A percentile compares a stretch with the other conserved stretches of the same genome.
phyloP scores from a whole-genome alignment of 2,797 vertebrate genomes.

The Gallinago nigripennis region DNA sequence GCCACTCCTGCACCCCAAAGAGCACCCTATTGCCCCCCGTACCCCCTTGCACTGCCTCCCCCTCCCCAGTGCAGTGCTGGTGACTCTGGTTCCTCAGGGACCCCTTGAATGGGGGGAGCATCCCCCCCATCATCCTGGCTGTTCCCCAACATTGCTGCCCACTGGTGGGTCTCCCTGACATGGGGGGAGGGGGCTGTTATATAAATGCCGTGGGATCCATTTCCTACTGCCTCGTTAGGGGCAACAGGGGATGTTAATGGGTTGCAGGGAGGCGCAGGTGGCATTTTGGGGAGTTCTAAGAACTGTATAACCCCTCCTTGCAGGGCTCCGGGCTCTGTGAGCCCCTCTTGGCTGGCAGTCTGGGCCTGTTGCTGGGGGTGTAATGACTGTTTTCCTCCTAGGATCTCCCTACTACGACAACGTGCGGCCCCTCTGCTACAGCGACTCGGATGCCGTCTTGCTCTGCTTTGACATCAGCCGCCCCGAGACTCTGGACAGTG shows the following conservation, averaged over 20 bases:
- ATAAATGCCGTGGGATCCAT: conserved; percentile 12
- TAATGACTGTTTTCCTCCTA: conserved; percentile 3
- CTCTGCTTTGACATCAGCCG: conserved; percentile 94
- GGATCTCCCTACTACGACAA: conserved; percentile 97
- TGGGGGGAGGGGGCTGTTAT: neutral
- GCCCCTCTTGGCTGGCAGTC: too few species aligned
- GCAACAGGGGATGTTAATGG: neutral
- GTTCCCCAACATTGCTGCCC: neutral
- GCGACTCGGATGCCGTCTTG: conserved; percentile 92
- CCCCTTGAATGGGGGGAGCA: neutral
- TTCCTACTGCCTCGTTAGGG: neutral
- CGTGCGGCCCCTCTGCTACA: conserved; percentile 95
- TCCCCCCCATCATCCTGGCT: accelerated
- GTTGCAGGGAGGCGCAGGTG: neutral
- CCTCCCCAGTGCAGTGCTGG: neutral
- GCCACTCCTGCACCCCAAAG: neutral
- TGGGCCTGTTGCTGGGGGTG: neutral
- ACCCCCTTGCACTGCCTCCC: too few species aligned
- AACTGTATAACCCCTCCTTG: neutral
- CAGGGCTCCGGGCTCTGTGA: neutral
- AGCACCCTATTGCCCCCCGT: neutral
- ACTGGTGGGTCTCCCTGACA: neutral
- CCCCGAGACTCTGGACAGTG: conserved; percentile 88
- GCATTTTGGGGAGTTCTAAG: neutral
- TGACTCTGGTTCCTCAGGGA: neutral